These are phyloP conservation scores for Crocidura indochinensis DNA, from an alignment of 2,797 vertebrate species.

Conservation along the genomic window DNA sequence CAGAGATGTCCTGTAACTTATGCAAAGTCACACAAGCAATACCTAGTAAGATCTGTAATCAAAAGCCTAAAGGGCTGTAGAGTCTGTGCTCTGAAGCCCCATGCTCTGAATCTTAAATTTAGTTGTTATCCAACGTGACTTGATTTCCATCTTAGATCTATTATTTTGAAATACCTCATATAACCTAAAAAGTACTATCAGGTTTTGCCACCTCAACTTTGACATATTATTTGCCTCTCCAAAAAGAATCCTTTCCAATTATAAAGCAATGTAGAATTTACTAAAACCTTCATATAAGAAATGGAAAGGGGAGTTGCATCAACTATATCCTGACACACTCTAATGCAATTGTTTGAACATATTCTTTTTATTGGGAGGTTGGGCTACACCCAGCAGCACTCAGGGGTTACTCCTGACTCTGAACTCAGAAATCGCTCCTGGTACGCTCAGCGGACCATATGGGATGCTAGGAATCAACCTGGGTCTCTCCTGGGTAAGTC, in stretches of 20 bases:
- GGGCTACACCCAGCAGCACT: too few species aligned
- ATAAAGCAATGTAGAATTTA: background rate
- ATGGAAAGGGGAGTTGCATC: background rate
- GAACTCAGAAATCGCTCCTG: too few species aligned
- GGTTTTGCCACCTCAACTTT: background rate
- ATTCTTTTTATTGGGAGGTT: too few species aligned
- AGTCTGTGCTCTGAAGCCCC: background rate
- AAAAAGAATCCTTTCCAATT: slow-evolving; percentile 19
- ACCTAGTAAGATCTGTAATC: background rate
- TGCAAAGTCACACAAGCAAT: slow-evolving; percentile 13
- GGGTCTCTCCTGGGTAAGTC: too few species aligned
- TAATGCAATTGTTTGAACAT: background rate
- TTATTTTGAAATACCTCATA: slow-evolving; percentile 26
- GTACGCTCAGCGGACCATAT: too few species aligned
- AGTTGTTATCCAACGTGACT: slow-evolving; percentile 34
- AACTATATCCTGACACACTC: background rate
- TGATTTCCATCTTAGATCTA: background rate
- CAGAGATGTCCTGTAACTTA: background rate
- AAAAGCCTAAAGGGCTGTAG: background rate
- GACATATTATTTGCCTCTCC: background rate
- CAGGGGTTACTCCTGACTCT: too few species aligned
- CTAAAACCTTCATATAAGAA: slow-evolving; percentile 32
- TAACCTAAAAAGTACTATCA: background rate
- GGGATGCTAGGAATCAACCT: too few species aligned
- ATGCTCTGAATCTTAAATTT: background rate